Conservation (phyloP, 2,888 invertebrate genomes). For the Dynastes hyllus region DNA sequence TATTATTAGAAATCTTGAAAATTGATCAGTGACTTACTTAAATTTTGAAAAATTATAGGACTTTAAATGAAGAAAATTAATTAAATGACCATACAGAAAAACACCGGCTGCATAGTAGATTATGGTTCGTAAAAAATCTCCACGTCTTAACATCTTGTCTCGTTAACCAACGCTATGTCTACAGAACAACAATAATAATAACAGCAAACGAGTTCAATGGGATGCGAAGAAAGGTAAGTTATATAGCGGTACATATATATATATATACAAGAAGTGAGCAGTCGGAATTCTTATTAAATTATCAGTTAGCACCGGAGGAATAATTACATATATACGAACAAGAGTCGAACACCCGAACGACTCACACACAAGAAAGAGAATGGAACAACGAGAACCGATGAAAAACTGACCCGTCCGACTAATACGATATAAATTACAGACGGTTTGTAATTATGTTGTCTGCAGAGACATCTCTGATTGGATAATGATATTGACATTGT, state of each 20-base stretch:
- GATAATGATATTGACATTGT: slow-evolving; percentile 72
- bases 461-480: slow-evolving; percentile 71
- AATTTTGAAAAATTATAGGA: too few relatives aligned
- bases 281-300: slow-evolving; percentile 66
- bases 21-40: too few relatives aligned
- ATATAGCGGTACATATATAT: slow-evolving; percentile 28
- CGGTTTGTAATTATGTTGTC: slow-evolving; percentile 69
- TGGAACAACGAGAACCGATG: slow-evolving; percentile 45
- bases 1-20: too few relatives aligned
- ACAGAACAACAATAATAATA: background rate
- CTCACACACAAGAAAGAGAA: slow-evolving; percentile 56
- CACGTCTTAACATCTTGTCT: slow-evolving; percentile 29
- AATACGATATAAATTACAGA: slow-evolving; percentile 71
- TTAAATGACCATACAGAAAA: too few relatives aligned
- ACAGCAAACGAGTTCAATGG: background rate
- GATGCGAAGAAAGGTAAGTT: background rate
- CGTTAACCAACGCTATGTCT: slow-evolving; percentile 48
- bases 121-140: slow-evolving; percentile 8
- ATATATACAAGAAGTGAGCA: slow-evolving; percentile 49
- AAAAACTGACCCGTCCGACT: slow-evolving; percentile 63
- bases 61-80: too few relatives aligned
- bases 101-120: background rate
- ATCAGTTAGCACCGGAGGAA: slow-evolving; percentile 62
- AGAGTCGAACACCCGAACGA: slow-evolving; percentile 63
- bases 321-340: slow-evolving; percentile 60